A percentile compares a stretch with the other conserved stretches of the same genome.
These are phyloP conservation scores for Tipula confusa DNA, from an alignment of 2,888 invertebrate species.

Conservation along the genomic window DNA sequence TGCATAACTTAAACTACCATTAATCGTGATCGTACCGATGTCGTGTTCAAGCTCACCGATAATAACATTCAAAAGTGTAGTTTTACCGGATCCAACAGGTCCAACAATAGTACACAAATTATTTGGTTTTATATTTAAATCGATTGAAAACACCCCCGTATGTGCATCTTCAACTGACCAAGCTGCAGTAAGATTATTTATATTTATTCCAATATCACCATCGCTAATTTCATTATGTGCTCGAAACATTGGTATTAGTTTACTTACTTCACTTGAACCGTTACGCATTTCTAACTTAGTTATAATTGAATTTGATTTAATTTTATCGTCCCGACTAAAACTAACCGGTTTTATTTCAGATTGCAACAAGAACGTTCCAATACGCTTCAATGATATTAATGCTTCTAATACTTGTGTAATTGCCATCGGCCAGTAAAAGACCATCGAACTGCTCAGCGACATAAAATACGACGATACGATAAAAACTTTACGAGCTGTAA, in stretches of 20 bases:
- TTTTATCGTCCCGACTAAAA: slow-evolving; percentile 40
- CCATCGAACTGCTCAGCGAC: slow-evolving; percentile 70
- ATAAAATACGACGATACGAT: slow-evolving; percentile 78
- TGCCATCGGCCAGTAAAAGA: slow-evolving; percentile 74
- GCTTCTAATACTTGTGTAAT: slow-evolving; percentile 73
- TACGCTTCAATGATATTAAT: slow-evolving; percentile 65
- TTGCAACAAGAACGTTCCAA: slow-evolving; percentile 60
- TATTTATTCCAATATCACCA: slow-evolving; percentile 31
- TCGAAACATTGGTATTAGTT: neutral
- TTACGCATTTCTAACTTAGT: slow-evolving; percentile 32
- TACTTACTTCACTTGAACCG: neutral
- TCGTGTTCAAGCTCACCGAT: slow-evolving; percentile 65
- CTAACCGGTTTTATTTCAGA: slow-evolving; percentile 41
- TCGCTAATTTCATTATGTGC: slow-evolving; percentile 28
- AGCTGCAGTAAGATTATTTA: slow-evolving; percentile 33
- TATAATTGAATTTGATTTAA: slow-evolving; percentile 26
- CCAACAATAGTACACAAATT: slow-evolving; percentile 63
- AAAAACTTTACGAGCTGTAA: slow-evolving; percentile 73
- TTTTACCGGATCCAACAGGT: slow-evolving; percentile 71
- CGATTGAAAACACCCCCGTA: slow-evolving; percentile 32
- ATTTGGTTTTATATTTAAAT: slow-evolving; percentile 33
- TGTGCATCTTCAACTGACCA: slow-evolving; percentile 31
- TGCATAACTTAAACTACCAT: slow-evolving; percentile 68
- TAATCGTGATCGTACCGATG: slow-evolving; percentile 57
- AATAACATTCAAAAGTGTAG: slow-evolving; percentile 66